phyloP scores from a whole-genome alignment of 2,888 invertebrate species.

The Oeneis ivallda region DNA sequence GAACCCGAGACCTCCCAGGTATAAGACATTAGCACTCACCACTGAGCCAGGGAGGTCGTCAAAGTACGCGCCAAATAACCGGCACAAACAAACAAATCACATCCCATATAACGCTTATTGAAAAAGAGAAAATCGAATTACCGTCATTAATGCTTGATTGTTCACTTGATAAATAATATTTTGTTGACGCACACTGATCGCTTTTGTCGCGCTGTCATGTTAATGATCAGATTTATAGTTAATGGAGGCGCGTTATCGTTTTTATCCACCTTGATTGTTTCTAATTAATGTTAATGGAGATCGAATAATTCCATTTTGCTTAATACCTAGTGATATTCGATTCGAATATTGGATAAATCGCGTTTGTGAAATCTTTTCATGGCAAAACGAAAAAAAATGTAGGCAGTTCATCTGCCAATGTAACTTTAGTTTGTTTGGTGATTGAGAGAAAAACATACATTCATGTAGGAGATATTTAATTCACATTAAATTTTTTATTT shows the following conservation, averaged over 20 bases:
- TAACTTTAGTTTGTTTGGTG: too few relatives aligned
- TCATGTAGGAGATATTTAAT: too few relatives aligned
- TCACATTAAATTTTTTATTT: too few relatives aligned
- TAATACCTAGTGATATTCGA: background rate
- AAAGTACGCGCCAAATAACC: too few relatives aligned
- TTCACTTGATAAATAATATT: slow-evolving; percentile 13
- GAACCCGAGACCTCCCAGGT: too few relatives aligned
- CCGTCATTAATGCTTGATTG: slow-evolving; percentile 11
- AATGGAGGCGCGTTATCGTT: slow-evolving; percentile 10
- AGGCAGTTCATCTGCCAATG: too few relatives aligned
- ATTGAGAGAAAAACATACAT: too few relatives aligned
- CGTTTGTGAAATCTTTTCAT: too few relatives aligned
- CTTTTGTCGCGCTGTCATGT: slow-evolving; percentile 6
- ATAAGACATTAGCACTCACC: too few relatives aligned
- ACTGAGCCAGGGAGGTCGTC: too few relatives aligned
- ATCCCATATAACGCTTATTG: slow-evolving; percentile 8
- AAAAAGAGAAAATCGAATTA: slow-evolving; percentile 10
- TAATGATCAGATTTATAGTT: slow-evolving; percentile 3
- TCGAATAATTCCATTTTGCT: slow-evolving; percentile 1
- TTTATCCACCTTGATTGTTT: slow-evolving; percentile 8
- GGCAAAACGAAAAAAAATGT: too few relatives aligned
- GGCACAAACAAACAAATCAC: slow-evolving; percentile 4
- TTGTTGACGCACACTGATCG: slow-evolving; percentile 12
- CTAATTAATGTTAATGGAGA: background rate
- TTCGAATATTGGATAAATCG: too few relatives aligned